Conservation (phyloP, 2,113 vertebrate species). For the Diadophis punctatus region DNA sequence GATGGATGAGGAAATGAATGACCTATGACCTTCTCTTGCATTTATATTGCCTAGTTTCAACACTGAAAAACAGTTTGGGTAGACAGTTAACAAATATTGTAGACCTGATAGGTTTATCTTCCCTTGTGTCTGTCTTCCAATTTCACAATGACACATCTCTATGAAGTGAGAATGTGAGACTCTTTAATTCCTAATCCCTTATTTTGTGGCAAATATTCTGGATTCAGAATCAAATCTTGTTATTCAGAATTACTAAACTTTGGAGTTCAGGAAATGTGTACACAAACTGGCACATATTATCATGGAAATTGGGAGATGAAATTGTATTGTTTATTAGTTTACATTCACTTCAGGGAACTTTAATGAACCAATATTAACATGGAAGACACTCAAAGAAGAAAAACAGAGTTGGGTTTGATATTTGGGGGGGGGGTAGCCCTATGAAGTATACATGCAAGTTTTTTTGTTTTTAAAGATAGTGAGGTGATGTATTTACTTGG, state of each 20-base stretch:
- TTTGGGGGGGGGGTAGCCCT: not conserved
- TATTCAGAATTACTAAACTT: slow-evolving; percentile 30
- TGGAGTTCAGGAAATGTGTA: slow-evolving; percentile 17
- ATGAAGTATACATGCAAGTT: accelerated
- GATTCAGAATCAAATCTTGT: slow-evolving; percentile 5
- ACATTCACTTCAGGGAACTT: not conserved
- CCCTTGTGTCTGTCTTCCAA: not conserved
- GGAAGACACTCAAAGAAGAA: not conserved
- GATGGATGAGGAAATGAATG: slow-evolving; percentile 87
- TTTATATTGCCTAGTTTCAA: slow-evolving; percentile 70
- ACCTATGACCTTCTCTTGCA: slow-evolving; percentile 82
- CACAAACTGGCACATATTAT: not conserved
- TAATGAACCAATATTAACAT: slow-evolving; percentile 14
- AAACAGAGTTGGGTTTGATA: not conserved
- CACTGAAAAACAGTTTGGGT: slow-evolving; percentile 76
- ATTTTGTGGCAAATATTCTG: slow-evolving; percentile 9
- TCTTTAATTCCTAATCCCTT: not conserved
- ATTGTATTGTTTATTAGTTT: slow-evolving; percentile 14
- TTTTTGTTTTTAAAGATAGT: not conserved
- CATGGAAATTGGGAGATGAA: not conserved
- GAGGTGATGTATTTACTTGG: not conserved
- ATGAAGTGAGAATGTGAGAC: not conserved
- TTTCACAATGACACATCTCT: slow-evolving; percentile 23
- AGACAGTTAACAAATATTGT: slow-evolving; percentile 71
- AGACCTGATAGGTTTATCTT: slow-evolving; percentile 29